Percentiles rank a stretch among this genome's conserved stretches.
These are phyloP conservation scores for Larimichthys crocea DNA, from an alignment of 2,113 vertebrate species.

Conservation along the genomic window DNA sequence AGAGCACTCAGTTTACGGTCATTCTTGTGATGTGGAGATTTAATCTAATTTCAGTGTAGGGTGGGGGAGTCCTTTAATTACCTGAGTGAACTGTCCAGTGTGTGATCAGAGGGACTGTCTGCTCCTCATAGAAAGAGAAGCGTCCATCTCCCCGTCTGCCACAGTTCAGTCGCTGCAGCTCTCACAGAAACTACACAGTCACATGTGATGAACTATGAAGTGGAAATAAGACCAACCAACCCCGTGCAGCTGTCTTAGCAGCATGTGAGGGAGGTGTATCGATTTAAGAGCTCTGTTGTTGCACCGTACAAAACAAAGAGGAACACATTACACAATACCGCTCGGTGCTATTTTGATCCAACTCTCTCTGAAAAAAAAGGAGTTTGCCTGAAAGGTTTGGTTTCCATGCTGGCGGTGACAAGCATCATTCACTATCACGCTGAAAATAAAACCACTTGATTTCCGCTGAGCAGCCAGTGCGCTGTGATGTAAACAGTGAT, in stretches of 20 bases:
- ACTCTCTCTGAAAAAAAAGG: slow-evolving; percentile 37
- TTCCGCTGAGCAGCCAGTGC: slow-evolving; percentile 20
- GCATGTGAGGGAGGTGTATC: slow-evolving; percentile 79
- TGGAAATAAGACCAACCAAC: slow-evolving; percentile 65
- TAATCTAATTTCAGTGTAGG: slow-evolving; percentile 18
- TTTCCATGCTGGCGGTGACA: slow-evolving; percentile 43
- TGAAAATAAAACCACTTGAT: slow-evolving; percentile 43
- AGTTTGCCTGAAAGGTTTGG: slow-evolving; percentile 44
- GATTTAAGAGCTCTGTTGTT: slow-evolving; percentile 75
- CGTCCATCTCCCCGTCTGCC: slow-evolving; percentile 39
- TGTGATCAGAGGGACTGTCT: slow-evolving; percentile 23
- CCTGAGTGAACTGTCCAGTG: slow-evolving; percentile 5
- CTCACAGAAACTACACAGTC: slow-evolving; percentile 67
- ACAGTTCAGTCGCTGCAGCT: slow-evolving; percentile 47
- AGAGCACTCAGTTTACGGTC: slow-evolving; percentile 16
- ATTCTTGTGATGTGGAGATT: slow-evolving; percentile 12
- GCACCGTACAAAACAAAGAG: slow-evolving; percentile 60
- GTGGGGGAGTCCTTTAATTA: background rate
- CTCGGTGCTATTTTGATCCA: slow-evolving; percentile 77
- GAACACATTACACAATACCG: slow-evolving; percentile 80
- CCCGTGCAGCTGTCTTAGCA: slow-evolving; percentile 50
- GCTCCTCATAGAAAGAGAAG: slow-evolving; percentile 21
- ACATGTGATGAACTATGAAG: slow-evolving; percentile 68
- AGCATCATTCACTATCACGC: slow-evolving; percentile 37
- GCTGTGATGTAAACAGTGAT: slow-evolving; percentile 45